Base-by-base conservation (phyloP, 2,888 invertebrate species). In the Brachyptera risi region DNA sequence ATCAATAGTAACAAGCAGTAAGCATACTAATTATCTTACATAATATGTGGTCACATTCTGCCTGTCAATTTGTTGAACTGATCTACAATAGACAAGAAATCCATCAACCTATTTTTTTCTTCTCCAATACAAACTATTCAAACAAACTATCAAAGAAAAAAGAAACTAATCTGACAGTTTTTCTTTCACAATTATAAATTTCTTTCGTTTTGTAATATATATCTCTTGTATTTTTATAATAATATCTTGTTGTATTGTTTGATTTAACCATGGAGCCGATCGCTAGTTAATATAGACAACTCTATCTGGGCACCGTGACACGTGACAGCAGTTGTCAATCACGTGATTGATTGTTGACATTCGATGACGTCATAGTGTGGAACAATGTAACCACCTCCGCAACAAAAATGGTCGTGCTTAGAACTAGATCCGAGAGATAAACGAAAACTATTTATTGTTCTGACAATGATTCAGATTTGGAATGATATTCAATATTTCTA, bases 261-360 rank as follows among this genome's bases (percentile, higher is more conserved):
- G 17, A 42, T 42, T 42, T 24, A 24, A 11, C 24, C n/a, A n/a
- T n/a, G n/a, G n/a, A n/a, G n/a, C n/a, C n/a, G n/a, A n/a, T n/a
- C 37, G 35, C 35, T 37, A 23, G 54, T 54, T 54, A 35, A 54
- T 54, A 35, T 9, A 37, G 54, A 54, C 54, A 54, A 54, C 54
- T 54, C 23, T 37, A 54, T 54, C 37, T n/a, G 7, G 21, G 24
- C 35, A 4, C 17, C n/a, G 54, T 37, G 54, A 37, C 54, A 35
- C 23, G 11, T 54, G 54, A 35, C 54, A 54, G 31, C n/a, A n/a
- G 27, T 3, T 51, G 51, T 27, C 51, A 54, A 54, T 9, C 37
- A 11, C 13, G 21, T 54, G 54, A 54, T 54, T 54, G 54, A 54
- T 54, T 35, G 11, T 17, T 51, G 50, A 51, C 50, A 27, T 23